Evolutionary conservation across 2,888 invertebrate species (phyloP).

Genomic region (Apamea sordens): DNA sequence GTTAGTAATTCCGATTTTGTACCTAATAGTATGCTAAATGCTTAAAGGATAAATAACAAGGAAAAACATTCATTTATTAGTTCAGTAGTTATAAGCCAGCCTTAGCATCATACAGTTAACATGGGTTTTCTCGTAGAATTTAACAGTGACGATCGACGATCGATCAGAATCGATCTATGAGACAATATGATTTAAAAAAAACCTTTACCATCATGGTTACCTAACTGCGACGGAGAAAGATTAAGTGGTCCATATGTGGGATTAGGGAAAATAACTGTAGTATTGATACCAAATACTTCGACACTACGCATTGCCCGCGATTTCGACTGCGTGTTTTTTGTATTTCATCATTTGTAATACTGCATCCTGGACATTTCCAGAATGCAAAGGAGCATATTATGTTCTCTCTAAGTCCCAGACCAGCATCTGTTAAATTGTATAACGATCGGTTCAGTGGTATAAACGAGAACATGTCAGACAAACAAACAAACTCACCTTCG

Average conservation of each 20-base stretch:
- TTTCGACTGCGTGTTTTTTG: neutral
- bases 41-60: neutral
- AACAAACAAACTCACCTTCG: neutral
- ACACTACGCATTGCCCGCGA: neutral
- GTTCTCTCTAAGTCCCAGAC: neutral
- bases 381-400: neutral
- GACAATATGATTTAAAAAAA: neutral
- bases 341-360: neutral
- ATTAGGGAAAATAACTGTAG: neutral
- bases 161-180: neutral
- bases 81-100: neutral
- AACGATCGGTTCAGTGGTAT: neutral
- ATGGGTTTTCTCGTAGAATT: too few species aligned
- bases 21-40: too few species aligned
- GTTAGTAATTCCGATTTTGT: too few species aligned
- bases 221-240: neutral
- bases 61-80: neutral
- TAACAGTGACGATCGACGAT: neutral
- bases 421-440: too few species aligned
- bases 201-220: neutral
- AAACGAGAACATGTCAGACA: neutral
- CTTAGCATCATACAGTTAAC: neutral
- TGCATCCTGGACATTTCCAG: neutral
- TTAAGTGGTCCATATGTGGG: neutral
- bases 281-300: neutral